Conservation (phyloP, 1,140 invertebrate species). For the Platorchestia sp. region DNA sequence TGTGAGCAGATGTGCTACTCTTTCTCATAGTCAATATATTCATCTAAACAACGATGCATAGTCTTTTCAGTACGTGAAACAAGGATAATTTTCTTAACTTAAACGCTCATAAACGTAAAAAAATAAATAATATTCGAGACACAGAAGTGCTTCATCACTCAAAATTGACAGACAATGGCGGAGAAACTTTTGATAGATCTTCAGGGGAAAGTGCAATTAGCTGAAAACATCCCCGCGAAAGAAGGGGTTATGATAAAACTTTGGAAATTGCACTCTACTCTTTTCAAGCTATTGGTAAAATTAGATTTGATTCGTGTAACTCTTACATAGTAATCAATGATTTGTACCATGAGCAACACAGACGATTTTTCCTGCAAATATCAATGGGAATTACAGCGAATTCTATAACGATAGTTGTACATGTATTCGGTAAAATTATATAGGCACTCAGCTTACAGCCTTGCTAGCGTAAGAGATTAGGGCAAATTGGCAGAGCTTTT, state of each 20-base stretch:
- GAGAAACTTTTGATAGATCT: background rate
- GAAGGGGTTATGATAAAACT: background rate
- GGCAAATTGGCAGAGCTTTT: no score
- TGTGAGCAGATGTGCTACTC: background rate
- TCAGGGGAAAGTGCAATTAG: background rate
- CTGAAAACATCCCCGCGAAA: background rate
- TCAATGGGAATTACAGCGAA: background rate
- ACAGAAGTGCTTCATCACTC: background rate
- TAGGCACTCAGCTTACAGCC: no score
- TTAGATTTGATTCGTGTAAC: no score
- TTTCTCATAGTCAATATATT: no score
- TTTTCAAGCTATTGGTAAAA: background rate
- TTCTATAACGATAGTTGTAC: background rate
- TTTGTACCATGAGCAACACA: background rate
- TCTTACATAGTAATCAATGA: background rate
- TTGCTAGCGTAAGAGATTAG: no score
- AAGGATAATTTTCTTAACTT: background rate
- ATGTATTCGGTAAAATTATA: background rate
- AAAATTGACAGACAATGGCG: background rate
- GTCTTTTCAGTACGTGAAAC: background rate
- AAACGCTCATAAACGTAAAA: background rate
- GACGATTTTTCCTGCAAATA: background rate
- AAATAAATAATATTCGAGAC: background rate
- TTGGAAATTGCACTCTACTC: background rate
- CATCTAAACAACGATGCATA: background rate